A percentile compares a stretch with the other conserved stretches of the same genome.
Evolutionary conservation across 2,888 invertebrate genomes (phyloP).

Genomic region (Phyllotreta striolata): DNA sequence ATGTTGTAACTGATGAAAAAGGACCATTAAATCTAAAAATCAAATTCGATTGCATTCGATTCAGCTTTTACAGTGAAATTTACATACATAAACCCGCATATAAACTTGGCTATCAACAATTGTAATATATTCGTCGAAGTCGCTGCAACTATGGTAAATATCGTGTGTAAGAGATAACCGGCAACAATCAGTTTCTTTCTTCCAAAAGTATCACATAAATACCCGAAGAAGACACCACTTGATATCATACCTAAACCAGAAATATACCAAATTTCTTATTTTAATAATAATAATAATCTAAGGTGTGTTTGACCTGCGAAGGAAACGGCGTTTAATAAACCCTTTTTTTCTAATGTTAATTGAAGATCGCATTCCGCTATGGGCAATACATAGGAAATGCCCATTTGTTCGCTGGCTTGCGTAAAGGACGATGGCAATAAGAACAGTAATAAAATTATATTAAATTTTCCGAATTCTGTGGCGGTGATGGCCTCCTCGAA

Average conservation of each 20-base stretch:
- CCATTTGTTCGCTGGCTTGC: slow-evolving; percentile 74
- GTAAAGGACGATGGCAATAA: slow-evolving; percentile 71
- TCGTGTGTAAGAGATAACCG: slow-evolving; percentile 70
- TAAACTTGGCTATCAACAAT: slow-evolving; percentile 73
- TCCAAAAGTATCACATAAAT: slow-evolving; percentile 76
- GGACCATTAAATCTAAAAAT: slow-evolving; percentile 44
- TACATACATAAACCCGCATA: slow-evolving; percentile 75
- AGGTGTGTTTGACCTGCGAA: slow-evolving; percentile 68
- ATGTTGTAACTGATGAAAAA: slow-evolving; percentile 67
- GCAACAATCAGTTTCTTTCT: slow-evolving; percentile 71
- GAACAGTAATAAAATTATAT: slow-evolving; percentile 66
- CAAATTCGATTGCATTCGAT: not conserved
- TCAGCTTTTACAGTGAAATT: too few species aligned
- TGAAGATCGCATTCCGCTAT: slow-evolving; percentile 77
- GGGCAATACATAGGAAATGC: slow-evolving; percentile 76
- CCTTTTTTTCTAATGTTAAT: slow-evolving; percentile 73
- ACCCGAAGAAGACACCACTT: slow-evolving; percentile 80
- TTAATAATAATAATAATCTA: not conserved
- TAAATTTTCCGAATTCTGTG: slow-evolving; percentile 76
- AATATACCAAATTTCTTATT: too few species aligned
- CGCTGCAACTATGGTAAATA: slow-evolving; percentile 70
- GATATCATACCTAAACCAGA: slow-evolving; percentile 73
- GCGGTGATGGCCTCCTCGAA: slow-evolving; percentile 76
- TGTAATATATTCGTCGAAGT: slow-evolving; percentile 72
- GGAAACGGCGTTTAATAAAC: slow-evolving; percentile 72